Percentiles rank a stretch among this genome's conserved stretches.
Conservation (phyloP, 2,113 vertebrate species). For the Isichthys henryi region DNA sequence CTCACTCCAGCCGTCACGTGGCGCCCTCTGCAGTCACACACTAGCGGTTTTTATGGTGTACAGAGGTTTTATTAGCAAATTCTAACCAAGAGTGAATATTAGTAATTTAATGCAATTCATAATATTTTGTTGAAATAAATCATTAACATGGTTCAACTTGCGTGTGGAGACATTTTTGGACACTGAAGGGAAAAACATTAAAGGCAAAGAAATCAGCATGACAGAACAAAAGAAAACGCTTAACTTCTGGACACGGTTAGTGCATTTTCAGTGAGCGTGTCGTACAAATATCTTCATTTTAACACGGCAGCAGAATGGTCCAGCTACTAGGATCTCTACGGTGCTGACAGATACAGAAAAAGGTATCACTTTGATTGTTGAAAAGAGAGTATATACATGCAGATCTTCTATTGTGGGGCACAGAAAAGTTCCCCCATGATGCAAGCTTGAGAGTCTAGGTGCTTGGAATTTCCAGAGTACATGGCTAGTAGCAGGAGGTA, state of each 20-base stretch:
- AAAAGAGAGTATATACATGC: constrained; percentile 16
- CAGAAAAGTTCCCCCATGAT: not conserved
- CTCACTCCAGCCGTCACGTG: not conserved
- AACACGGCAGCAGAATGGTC: not conserved
- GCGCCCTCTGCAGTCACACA: constrained; percentile 50
- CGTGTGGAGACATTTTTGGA: constrained; percentile 38
- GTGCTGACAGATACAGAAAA: constrained; percentile 1
- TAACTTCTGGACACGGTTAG: not conserved
- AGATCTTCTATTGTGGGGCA: not conserved
- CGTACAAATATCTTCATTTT: not conserved
- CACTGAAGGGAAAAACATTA: not conserved
- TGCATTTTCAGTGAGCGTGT: not conserved
- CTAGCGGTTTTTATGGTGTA: constrained; percentile 65
- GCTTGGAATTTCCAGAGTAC: not conserved
- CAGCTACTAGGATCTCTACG: not conserved
- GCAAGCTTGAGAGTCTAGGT: not conserved
- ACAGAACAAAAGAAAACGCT: not conserved
- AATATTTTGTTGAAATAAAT: constrained; percentile 68
- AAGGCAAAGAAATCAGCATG: not conserved
- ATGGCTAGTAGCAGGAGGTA: not conserved
- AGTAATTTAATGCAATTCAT: constrained; percentile 58
- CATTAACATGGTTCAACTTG: constrained; percentile 50
- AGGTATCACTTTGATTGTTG: constrained; percentile 9
- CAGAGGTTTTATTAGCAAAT: constrained; percentile 77
- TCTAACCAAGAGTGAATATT: constrained; percentile 60